Evolutionary conservation across 2,113 vertebrate species (phyloP).

Genomic region (Nannospalax galili): DNA sequence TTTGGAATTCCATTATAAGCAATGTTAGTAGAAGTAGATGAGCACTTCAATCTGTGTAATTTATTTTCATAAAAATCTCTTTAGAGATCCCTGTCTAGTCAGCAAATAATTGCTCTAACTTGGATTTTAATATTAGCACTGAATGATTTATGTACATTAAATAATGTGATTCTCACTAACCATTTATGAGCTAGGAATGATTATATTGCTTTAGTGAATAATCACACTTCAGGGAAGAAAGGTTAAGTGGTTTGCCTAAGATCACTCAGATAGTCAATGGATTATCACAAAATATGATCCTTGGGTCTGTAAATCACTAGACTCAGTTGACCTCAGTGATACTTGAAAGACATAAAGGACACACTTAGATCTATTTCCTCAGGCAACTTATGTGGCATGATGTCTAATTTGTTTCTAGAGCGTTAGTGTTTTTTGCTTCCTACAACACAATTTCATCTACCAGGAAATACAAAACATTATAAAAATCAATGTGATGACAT

Average conservation of each 20-base stretch:
- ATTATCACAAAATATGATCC: slow-evolving; percentile 70
- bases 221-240: slow-evolving; percentile 69
- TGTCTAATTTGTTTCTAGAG: slow-evolving; percentile 50
- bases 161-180: slow-evolving; percentile 71
- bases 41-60: slow-evolving; percentile 67
- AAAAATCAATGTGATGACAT: slow-evolving; percentile 21
- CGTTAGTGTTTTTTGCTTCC: not conserved
- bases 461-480: slow-evolving; percentile 33
- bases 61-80: slow-evolving; percentile 74
- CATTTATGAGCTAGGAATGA: slow-evolving; percentile 69
- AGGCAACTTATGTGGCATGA: slow-evolving; percentile 23
- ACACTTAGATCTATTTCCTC: not conserved
- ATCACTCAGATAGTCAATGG: slow-evolving; percentile 65
- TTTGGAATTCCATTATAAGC: slow-evolving; percentile 59
- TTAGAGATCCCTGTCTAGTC: slow-evolving; percentile 70
- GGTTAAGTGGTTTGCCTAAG: slow-evolving; percentile 69
- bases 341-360: not conserved
- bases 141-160: slow-evolving; percentile 77
- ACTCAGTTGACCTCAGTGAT: slow-evolving; percentile 50
- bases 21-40: slow-evolving; percentile 62
- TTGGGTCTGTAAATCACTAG: slow-evolving; percentile 67
- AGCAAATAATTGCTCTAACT: slow-evolving; percentile 77
- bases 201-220: slow-evolving; percentile 60
- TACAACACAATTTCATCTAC: slow-evolving; percentile 10
- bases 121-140: slow-evolving; percentile 72